Evolutionary conservation across 1,140 invertebrate species (phyloP).

Genomic region (Aphidius gifuensis): DNA sequence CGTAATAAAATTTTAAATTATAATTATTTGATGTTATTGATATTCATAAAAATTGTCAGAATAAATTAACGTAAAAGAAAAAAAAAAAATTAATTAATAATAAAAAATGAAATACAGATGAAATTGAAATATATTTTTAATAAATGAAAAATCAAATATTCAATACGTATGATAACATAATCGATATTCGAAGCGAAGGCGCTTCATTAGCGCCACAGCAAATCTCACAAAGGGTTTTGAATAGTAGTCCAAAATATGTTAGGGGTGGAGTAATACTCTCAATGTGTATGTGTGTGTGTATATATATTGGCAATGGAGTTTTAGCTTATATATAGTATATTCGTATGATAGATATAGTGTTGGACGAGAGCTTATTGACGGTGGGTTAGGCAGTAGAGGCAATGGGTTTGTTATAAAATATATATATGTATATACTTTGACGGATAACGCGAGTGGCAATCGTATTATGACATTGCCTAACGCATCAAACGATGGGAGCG

Average conservation of each 20-base stretch:
- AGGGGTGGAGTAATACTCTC: neutral
- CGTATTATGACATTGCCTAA: conserved; percentile 41
- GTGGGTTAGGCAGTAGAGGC: neutral
- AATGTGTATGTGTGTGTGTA: too few species aligned
- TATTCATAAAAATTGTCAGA: too few species aligned
- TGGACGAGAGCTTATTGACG: conserved; percentile 17
- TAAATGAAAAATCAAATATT: too few species aligned
- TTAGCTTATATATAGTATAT: conserved; percentile 20
- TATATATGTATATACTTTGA: neutral
- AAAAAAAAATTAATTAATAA: too few species aligned
- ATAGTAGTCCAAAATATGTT: conserved; percentile 6
- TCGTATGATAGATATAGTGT: too few species aligned
- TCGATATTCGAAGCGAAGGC: conserved; percentile 12
- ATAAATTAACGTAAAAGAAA: conserved; percentile 1
- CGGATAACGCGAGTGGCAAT: conserved; percentile 23
- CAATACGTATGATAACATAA: neutral
- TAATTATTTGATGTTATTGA: too few species aligned
- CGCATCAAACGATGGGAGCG: conserved; percentile 38
- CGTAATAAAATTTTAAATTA: too few species aligned
- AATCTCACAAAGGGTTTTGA: conserved; percentile 34
- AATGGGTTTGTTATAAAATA: neutral
- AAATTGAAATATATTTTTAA: too few species aligned
- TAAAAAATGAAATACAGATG: too few species aligned
- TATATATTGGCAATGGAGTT: conserved; percentile 16
- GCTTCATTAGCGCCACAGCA: conserved; percentile 40